A percentile compares a stretch with the other conserved stretches of the same genome.
These are phyloP conservation scores for Odontocolon sp. DNA, from an alignment of 2,888 invertebrate species.

Conservation along the genomic window DNA sequence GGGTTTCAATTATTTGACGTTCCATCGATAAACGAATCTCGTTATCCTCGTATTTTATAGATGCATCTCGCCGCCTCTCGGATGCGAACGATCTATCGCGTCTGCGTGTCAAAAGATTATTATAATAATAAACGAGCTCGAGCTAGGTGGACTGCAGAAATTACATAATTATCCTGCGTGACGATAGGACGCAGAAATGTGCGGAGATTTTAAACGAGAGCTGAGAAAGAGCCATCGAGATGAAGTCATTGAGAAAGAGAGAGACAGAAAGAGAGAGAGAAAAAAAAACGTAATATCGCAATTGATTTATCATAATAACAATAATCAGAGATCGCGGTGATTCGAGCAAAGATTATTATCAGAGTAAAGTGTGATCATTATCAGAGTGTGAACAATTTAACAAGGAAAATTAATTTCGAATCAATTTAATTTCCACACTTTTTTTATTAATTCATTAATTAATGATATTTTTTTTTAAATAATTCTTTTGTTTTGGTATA, in stretches of 20 bases:
- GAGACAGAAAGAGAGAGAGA: not conserved
- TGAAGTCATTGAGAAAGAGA: not conserved
- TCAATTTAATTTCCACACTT: not conserved
- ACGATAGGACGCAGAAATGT: constrained; percentile 51
- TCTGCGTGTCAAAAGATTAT: constrained; percentile 54
- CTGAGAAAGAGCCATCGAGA: not conserved
- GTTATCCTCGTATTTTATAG: constrained; percentile 28
- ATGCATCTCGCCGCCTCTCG: not conserved
- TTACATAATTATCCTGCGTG: constrained; percentile 54
- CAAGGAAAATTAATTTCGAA: not conserved
- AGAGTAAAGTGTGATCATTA: not conserved
- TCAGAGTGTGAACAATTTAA: not conserved
- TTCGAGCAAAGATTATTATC: constrained; percentile 19
- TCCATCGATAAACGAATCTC: constrained; percentile 42
- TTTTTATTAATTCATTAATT: too few relatives aligned
- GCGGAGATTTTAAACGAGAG: constrained; percentile 44
- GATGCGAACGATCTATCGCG: constrained; percentile 15
- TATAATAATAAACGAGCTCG: constrained; percentile 45
- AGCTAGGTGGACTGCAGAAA: constrained; percentile 12
- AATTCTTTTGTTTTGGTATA: too few relatives aligned
- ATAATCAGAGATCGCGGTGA: constrained; percentile 14
- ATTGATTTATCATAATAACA: constrained; percentile 38
- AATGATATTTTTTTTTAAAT: too few relatives aligned
- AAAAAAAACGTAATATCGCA: constrained; percentile 17
- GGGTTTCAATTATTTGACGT: constrained; percentile 45